A percentile compares a stretch with the other conserved stretches of the same genome.
These are phyloP conservation scores for Leptinotarsa tumamoca DNA, from an alignment of 2,888 invertebrate genomes.

Conservation along the genomic window DNA sequence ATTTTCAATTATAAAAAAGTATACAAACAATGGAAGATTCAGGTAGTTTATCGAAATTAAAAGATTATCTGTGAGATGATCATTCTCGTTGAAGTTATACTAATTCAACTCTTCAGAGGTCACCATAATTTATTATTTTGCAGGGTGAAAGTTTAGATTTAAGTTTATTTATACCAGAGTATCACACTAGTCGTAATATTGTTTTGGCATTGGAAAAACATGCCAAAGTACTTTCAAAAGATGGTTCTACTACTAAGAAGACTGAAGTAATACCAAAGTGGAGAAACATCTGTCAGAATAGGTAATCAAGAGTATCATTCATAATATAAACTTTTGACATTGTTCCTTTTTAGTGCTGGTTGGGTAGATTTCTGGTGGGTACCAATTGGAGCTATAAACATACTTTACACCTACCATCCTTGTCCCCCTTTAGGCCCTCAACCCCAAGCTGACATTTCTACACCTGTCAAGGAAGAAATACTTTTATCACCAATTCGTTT, in stretches of 20 bases:
- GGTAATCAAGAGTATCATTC: slow-evolving; percentile 60
- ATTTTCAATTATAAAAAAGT: too few relatives aligned
- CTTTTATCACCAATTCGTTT: slow-evolving; percentile 92
- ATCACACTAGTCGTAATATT: slow-evolving; percentile 87
- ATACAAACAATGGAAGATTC: too few relatives aligned
- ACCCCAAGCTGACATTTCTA: slow-evolving; percentile 92
- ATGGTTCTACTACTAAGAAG: slow-evolving; percentile 72
- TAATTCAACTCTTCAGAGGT: too few relatives aligned
- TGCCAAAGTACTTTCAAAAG: slow-evolving; percentile 85
- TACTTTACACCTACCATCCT: slow-evolving; percentile 92
- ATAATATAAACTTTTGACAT: background rate
- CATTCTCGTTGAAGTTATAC: too few relatives aligned
- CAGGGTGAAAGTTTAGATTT: slow-evolving; percentile 92
- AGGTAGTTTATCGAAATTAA: too few relatives aligned
- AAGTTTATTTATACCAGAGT: slow-evolving; percentile 90
- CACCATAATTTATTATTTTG: slow-evolving; percentile 36
- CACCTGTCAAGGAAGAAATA: slow-evolving; percentile 94
- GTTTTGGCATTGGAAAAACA: slow-evolving; percentile 88
- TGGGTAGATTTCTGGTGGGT: slow-evolving; percentile 99
- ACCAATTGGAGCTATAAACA: slow-evolving; percentile 91
- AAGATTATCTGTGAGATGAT: too few relatives aligned
- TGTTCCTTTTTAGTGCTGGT: slow-evolving; percentile 68
- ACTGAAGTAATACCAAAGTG: slow-evolving; percentile 76
- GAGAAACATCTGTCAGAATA: slow-evolving; percentile 82
- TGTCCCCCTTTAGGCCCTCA: slow-evolving; percentile 89